These are phyloP conservation scores for Artemia franciscana DNA, from an alignment of 1,140 invertebrate species.

Conservation along the genomic window DNA sequence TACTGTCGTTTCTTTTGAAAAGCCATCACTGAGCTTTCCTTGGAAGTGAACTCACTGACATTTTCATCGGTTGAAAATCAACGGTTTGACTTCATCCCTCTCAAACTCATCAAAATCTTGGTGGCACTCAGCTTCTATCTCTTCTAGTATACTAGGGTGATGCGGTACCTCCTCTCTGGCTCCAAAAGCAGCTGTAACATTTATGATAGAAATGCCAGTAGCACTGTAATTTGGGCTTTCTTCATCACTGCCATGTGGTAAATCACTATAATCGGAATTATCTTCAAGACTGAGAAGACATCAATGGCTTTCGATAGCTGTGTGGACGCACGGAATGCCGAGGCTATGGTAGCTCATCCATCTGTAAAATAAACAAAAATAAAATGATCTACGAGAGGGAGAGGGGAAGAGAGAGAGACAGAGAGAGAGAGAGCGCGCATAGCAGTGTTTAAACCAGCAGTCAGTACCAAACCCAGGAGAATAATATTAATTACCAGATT, in stretches of 20 bases:
- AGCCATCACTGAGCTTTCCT: too few relatives aligned
- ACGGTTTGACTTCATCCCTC: not conserved
- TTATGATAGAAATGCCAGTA: not conserved
- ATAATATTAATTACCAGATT: not conserved
- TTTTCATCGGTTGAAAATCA: too few relatives aligned
- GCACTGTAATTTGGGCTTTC: not conserved
- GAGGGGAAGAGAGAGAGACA: too few relatives aligned
- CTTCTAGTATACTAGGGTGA: not conserved
- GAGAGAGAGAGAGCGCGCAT: not conserved
- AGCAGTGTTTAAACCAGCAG: not conserved
- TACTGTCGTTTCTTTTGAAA: not conserved
- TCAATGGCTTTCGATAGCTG: not conserved
- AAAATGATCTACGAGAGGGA: too few relatives aligned
- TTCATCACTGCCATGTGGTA: not conserved
- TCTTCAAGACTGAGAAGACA: not conserved
- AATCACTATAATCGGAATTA: not conserved
- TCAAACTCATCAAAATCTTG: not conserved
- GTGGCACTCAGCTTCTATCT: not conserved
- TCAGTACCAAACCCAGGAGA: not conserved
- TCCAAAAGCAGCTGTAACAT: not conserved
- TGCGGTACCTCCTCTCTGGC: not conserved
- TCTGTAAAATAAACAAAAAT: too few relatives aligned
- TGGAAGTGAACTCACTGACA: too few relatives aligned
- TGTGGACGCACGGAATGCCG: not conserved
- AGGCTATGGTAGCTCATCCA: not conserved